Evolutionary conservation across 2,888 invertebrate species (phyloP).

Genomic region (Protula sp.): DNA sequence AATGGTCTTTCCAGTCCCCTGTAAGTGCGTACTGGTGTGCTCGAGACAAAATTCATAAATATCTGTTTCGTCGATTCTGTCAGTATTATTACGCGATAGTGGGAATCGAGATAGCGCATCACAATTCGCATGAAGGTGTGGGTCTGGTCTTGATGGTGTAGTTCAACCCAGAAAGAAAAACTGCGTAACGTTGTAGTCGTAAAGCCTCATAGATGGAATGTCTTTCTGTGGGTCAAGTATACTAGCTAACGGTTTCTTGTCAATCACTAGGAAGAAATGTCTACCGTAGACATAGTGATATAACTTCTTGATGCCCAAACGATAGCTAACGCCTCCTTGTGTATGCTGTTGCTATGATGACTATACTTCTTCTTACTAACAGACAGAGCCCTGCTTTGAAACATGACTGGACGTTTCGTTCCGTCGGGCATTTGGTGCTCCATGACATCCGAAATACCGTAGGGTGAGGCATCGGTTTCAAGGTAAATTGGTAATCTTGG

Average conservation of each 20-base stretch:
- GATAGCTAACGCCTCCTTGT: background rate
- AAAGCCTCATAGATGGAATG: background rate
- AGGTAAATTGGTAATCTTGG: too few species aligned
- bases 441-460: background rate
- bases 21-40: too few species aligned
- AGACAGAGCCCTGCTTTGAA: background rate
- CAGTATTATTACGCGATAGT: too few species aligned
- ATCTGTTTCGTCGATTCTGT: too few species aligned
- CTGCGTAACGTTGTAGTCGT: too few species aligned
- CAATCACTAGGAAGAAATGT: background rate
- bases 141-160: too few species aligned
- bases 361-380: background rate
- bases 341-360: too few species aligned
- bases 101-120: too few species aligned
- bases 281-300: background rate
- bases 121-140: too few species aligned
- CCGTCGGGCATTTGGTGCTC: background rate
- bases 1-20: too few species aligned
- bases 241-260: background rate
- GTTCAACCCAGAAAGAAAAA: too few species aligned
- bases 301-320: background rate
- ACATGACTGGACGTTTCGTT: background rate
- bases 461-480: background rate
- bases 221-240: background rate
- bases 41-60: too few species aligned